phyloP scores from a whole-genome alignment of 2,113 vertebrate species.

The cat (Felis catus) region F.catus_Fca126_mat1.0 CM031423.1:40829501-40830000 shows the following conservation, averaged over 20 bases:
- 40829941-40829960: neutral
- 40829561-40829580: neutral
- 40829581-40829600: neutral
- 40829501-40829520: neutral
- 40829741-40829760: neutral
- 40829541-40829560: neutral
- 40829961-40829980: neutral
- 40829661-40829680: conserved; percentile 15
- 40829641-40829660: neutral
- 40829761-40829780: neutral
- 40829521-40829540: neutral
- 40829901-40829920: neutral
- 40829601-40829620: neutral
- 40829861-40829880: neutral
- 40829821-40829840: neutral
- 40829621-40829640: neutral
- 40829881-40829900: neutral
- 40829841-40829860: neutral
- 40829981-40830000: neutral
- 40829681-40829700: neutral
- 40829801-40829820: neutral
- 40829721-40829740: neutral
- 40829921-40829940: neutral
- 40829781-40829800: neutral
- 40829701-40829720: neutral